phyloP scores from a whole-genome alignment of 2,113 vertebrate genomes.

The Myanophis thanlyinensis region DNA sequence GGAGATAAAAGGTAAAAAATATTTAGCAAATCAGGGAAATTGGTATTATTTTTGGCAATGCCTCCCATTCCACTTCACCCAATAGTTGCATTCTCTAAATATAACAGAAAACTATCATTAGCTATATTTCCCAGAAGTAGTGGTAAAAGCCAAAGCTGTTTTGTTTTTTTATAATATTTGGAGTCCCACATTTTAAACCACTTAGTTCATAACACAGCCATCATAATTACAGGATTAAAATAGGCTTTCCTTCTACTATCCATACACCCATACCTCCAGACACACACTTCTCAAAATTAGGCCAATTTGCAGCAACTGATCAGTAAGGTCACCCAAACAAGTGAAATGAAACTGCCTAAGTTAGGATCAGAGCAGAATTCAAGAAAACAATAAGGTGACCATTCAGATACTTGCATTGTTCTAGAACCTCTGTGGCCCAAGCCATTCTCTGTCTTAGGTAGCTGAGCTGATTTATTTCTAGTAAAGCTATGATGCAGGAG shows the following conservation, averaged over 20 bases:
- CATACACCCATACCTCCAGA: neutral
- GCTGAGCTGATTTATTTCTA: neutral
- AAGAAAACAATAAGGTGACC: neutral
- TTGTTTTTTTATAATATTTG: neutral
- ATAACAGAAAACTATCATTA: neutral
- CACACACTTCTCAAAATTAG: neutral
- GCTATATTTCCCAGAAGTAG: neutral
- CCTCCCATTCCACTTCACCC: neutral
- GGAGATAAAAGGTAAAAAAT: neutral
- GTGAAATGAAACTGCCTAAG: neutral
- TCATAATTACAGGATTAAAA: neutral
- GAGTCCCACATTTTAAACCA: neutral
- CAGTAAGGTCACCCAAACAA: neutral
- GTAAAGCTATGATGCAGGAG: neutral
- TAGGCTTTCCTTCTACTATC: neutral
- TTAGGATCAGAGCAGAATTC: neutral
- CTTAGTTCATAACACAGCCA: neutral
- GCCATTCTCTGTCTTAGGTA: neutral
- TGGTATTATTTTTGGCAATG: neutral
- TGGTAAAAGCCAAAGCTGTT: neutral
- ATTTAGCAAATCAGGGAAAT: neutral
- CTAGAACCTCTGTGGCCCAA: neutral
- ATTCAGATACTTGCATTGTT: neutral
- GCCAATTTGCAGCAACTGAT: neutral
- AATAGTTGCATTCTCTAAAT: neutral